Percentiles rank a stretch among this genome's conserved stretches.
phyloP scores from a whole-genome alignment of 2,888 invertebrate genomes.

The Meganola albula region DNA sequence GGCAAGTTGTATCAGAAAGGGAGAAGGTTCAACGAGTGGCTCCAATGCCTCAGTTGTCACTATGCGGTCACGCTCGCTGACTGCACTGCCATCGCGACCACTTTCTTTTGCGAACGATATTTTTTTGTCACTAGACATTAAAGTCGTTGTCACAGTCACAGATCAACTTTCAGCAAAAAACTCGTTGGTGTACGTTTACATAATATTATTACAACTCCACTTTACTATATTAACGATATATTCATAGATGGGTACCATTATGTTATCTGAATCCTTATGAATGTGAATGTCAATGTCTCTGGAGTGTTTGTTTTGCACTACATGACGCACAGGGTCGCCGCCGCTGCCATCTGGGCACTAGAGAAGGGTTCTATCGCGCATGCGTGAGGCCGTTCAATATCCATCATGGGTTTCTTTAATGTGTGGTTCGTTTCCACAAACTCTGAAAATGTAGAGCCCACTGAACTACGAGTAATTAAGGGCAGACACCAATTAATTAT shows the following conservation, averaged over 20 bases:
- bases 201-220: too few relatives aligned
- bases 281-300: constrained; percentile 60
- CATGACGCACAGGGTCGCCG: too few relatives aligned
- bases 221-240: too few relatives aligned
- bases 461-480: too few relatives aligned
- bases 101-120: constrained; percentile 69
- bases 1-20: constrained; percentile 61
- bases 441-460: too few relatives aligned
- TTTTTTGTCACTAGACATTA: constrained; percentile 33
- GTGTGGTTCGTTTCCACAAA: too few relatives aligned
- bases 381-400: constrained; percentile 69
- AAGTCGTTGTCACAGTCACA: too few relatives aligned
- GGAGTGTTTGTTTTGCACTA: constrained; percentile 66
- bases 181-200: too few relatives aligned
- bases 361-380: constrained; percentile 43
- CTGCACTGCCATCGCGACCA: constrained; percentile 48
- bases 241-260: too few relatives aligned
- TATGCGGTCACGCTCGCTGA: constrained; percentile 57
- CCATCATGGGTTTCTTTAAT: too few relatives aligned
- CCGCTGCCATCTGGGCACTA: constrained; percentile 29
- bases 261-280: too few relatives aligned
- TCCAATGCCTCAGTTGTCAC: constrained; percentile 53
- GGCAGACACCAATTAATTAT: too few relatives aligned
- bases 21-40: constrained; percentile 48
- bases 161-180: constrained; percentile 11